phyloP scores from a whole-genome alignment of 2,113 vertebrate species.

The Girardinichthys multiradiatus region DNA sequence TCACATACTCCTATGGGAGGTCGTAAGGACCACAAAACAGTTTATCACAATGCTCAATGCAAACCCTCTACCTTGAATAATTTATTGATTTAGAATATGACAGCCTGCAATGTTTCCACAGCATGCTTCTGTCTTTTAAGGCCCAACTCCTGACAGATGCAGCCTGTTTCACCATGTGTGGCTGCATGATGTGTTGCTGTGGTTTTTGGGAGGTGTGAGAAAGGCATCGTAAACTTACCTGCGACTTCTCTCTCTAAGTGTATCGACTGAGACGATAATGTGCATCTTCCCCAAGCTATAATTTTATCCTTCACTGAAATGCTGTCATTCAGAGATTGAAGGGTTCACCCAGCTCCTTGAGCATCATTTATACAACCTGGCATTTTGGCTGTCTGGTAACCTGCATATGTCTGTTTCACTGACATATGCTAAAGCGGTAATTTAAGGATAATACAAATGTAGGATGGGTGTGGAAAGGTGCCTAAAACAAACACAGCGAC shows the following conservation, averaged over 20 bases:
- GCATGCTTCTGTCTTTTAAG: conserved; percentile 1
- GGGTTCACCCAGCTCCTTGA: conserved; percentile 43
- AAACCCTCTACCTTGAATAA: not conserved
- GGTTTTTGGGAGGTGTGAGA: conserved; percentile 21
- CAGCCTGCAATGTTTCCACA: not conserved
- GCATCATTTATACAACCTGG: conserved; percentile 18
- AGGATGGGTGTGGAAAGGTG: conserved; percentile 4
- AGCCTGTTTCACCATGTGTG: not conserved
- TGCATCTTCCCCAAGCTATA: conserved; percentile 31
- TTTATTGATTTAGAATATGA: not conserved
- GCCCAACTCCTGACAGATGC: not conserved
- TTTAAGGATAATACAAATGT: not conserved
- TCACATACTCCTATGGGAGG: conserved; percentile 45
- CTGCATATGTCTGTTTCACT: conserved; percentile 18
- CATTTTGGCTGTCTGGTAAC: conserved; percentile 40
- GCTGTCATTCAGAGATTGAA: conserved; percentile 46
- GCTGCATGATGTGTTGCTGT: conserved; percentile 15
- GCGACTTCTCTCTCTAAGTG: conserved; percentile 20
- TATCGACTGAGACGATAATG: conserved; percentile 39
- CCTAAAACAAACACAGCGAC: not conserved
- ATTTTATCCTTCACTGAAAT: conserved; percentile 44
- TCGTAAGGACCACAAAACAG: conserved; percentile 10
- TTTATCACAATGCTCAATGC: not conserved
- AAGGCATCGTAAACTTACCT: conserved; percentile 36
- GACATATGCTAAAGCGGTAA: not conserved